Evolutionary conservation across 2,113 vertebrate genomes (phyloP).

Genomic region (Parus major): DNA sequence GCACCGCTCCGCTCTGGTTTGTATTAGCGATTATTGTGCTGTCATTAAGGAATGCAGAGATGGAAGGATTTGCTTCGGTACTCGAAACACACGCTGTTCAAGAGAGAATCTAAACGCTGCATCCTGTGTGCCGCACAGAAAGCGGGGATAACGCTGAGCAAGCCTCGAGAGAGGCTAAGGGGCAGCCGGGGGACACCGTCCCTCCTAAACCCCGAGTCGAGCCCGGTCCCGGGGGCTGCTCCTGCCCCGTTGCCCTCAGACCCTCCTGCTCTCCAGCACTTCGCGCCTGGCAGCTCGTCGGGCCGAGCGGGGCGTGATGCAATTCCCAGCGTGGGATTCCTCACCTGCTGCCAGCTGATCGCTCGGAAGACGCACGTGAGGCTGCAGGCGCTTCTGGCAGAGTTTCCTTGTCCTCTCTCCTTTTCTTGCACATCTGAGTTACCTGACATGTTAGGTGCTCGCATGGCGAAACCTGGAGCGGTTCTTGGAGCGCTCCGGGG

Average conservation of each 20-base stretch:
- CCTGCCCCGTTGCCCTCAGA: background rate
- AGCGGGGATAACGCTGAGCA: background rate
- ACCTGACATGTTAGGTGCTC: background rate
- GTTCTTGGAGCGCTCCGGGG: background rate
- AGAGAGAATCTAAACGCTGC: background rate
- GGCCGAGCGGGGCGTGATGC: background rate
- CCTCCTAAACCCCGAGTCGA: background rate
- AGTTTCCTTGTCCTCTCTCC: background rate
- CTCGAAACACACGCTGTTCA: background rate
- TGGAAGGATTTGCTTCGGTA: background rate
- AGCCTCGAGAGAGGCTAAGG: background rate
- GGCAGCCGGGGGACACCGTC: background rate
- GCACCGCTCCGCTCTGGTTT: constrained; percentile 5
- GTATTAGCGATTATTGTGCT: background rate
- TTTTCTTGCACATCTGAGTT: background rate
- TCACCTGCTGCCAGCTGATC: constrained; percentile 41
- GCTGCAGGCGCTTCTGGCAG: constrained; percentile 4
- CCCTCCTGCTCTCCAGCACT: background rate
- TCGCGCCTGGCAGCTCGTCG: background rate
- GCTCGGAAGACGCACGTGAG: background rate
- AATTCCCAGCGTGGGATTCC: background rate
- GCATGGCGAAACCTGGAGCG: background rate
- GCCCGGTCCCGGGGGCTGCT: background rate
- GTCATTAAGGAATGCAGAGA: constrained; percentile 13
- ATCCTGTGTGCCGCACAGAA: background rate